These are phyloP conservation scores for Athalia circularis DNA, from an alignment of 2,888 invertebrate species.

Conservation along the genomic window DNA sequence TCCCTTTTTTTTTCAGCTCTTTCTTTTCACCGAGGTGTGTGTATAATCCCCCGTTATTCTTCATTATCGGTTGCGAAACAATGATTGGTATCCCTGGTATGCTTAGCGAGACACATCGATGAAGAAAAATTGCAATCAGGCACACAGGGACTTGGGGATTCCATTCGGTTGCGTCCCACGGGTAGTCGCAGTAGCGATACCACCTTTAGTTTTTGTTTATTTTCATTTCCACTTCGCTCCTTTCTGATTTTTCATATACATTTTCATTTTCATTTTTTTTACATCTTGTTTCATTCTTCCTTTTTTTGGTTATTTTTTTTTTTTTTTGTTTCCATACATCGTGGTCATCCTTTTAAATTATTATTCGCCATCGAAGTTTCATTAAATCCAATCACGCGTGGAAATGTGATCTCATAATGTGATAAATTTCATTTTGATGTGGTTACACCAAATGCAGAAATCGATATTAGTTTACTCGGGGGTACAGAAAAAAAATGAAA, in stretches of 20 bases:
- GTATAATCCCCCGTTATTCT: conserved; percentile 25
- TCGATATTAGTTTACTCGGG: conserved; percentile 3
- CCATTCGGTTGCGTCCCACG: not conserved
- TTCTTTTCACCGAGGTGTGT: not conserved
- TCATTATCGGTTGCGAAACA: conserved; percentile 10
- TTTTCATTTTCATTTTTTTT: not conserved
- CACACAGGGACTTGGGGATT: conserved; percentile 14
- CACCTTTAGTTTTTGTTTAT: not conserved
- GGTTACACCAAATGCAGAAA: not conserved
- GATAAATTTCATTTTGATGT: conserved; percentile 34
- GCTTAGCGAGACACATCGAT: conserved; percentile 8
- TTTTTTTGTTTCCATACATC: too few species aligned
- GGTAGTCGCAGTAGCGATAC: not conserved
- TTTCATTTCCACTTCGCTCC: not conserved
- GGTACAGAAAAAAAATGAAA: not conserved
- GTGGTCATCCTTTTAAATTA: conserved; percentile 19
- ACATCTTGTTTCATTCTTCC: not conserved
- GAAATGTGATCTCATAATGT: conserved; percentile 29
- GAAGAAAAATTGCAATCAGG: conserved; percentile 38
- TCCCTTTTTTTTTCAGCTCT: not conserved
- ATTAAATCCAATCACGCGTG: conserved; percentile 36
- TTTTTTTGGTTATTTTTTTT: not conserved
- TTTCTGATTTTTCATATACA: not conserved
- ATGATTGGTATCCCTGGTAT: conserved; percentile 29
- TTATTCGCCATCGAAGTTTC: conserved; percentile 35